These are phyloP conservation scores for Stomorhina lunata DNA, from an alignment of 2,888 invertebrate species.

Conservation along the genomic window DNA sequence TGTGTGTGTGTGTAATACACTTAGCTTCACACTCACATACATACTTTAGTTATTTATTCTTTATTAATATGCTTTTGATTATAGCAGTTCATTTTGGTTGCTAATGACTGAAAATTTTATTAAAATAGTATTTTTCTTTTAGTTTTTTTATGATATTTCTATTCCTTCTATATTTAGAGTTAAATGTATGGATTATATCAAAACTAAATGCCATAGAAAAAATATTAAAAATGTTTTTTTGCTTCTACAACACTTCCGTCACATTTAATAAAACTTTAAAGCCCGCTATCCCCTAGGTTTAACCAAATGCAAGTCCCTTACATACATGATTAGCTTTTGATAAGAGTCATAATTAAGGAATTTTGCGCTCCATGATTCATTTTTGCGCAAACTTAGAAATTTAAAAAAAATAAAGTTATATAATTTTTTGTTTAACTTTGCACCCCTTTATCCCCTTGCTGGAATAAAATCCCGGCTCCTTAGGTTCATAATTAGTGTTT, in stretches of 20 bases:
- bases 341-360: constrained; percentile 22
- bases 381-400: too few species aligned
- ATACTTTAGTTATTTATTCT: background rate
- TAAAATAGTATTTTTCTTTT: constrained; percentile 27
- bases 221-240: background rate
- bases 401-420: too few species aligned
- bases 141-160: constrained; percentile 1
- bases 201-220: background rate
- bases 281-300: background rate
- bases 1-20: constrained; percentile 1
- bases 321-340: too few species aligned
- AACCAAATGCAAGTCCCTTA: background rate
- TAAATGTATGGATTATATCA: constrained; percentile 14
- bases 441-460: too few species aligned
- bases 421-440: too few species aligned
- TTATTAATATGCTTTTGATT: constrained; percentile 38
- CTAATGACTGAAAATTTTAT: constrained; percentile 32
- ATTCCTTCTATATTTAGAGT: background rate
- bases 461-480: too few species aligned
- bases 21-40: background rate
- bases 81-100: background rate
- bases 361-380: constrained; percentile 44
- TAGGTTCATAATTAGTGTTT: too few species aligned
- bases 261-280: constrained; percentile 15
- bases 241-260: constrained; percentile 61